Evolutionary conservation across 2,113 vertebrate genomes (phyloP).

Genomic region (Neodontobutis hainanensis): DNA sequence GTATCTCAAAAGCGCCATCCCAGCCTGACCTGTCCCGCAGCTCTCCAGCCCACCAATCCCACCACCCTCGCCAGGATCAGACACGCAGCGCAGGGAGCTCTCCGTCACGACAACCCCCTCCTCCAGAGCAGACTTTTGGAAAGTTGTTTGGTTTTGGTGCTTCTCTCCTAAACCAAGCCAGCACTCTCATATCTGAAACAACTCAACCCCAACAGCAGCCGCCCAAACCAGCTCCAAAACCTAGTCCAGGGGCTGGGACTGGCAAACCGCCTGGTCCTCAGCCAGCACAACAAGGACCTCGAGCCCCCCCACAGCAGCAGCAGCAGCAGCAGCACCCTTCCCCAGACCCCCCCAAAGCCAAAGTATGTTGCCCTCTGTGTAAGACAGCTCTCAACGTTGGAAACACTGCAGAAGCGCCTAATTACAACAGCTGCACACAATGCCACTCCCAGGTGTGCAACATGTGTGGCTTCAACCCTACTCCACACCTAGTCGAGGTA

Average conservation of each 20-base stretch:
- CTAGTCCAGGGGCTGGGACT: slow-evolving; percentile 84
- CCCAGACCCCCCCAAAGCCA: slow-evolving; percentile 76
- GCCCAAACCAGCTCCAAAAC: slow-evolving; percentile 90
- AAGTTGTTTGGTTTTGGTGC: slow-evolving; percentile 97
- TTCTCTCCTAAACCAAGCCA: slow-evolving; percentile 95
- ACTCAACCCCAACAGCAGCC: slow-evolving; percentile 85
- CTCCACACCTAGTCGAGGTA: slow-evolving; percentile 95
- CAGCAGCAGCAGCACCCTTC: slow-evolving; percentile 54
- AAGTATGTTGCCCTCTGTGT: slow-evolving; percentile 90
- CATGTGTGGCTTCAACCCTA: slow-evolving; percentile 97
- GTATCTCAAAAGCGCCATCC: slow-evolving; percentile 81
- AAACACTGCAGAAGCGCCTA: slow-evolving; percentile 83
- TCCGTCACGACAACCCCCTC: slow-evolving; percentile 83
- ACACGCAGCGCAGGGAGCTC: slow-evolving; percentile 83
- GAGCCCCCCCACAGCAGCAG: slow-evolving; percentile 51
- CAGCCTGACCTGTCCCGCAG: slow-evolving; percentile 84
- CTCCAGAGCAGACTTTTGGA: slow-evolving; percentile 89
- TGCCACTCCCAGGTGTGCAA: slow-evolving; percentile 96
- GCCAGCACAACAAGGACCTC: slow-evolving; percentile 70
- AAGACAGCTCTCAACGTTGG: slow-evolving; percentile 91
- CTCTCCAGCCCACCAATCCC: slow-evolving; percentile 82
- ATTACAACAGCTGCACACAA: slow-evolving; percentile 95
- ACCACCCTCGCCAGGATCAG: slow-evolving; percentile 83
- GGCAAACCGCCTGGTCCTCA: slow-evolving; percentile 77
- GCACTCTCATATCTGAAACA: slow-evolving; percentile 91